A percentile compares a stretch with the other conserved stretches of the same genome.
Conservation (phyloP, 2,113 vertebrate genomes). For the Prinia subflava region DNA sequence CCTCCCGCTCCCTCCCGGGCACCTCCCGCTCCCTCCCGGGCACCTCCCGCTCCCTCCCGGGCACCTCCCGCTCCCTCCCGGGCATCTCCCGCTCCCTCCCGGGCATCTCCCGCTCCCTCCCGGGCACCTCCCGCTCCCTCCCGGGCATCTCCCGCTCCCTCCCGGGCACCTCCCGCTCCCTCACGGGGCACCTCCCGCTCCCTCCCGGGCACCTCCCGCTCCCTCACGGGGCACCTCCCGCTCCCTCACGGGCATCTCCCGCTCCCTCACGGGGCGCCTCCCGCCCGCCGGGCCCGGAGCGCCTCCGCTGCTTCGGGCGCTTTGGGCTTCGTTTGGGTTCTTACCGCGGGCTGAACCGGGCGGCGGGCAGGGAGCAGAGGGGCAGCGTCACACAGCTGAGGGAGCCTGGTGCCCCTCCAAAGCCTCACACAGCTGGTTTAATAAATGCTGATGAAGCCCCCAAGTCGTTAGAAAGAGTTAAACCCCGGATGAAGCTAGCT, state of each 20-base stretch:
- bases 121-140: background rate
- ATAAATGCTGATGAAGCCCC: background rate
- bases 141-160: too few relatives aligned
- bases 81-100: background rate
- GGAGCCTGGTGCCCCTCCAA: background rate
- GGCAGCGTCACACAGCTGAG: background rate
- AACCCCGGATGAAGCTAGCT: rapidly evolving
- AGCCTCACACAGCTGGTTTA: background rate
- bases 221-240: background rate
- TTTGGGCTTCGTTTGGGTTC: background rate
- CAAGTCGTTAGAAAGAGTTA: background rate
- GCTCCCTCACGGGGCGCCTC: background rate
- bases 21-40: too few relatives aligned
- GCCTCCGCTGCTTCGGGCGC: too few relatives aligned
- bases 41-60: too few relatives aligned
- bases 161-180: background rate
- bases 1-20: too few relatives aligned
- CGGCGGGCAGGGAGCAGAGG: background rate
- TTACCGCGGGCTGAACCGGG: background rate
- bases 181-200: background rate
- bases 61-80: too few relatives aligned
- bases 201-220: background rate
- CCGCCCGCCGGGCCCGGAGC: too few relatives aligned
- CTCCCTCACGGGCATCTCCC: too few relatives aligned
- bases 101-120: background rate